A percentile compares a stretch with the other conserved stretches of the same genome.
Evolutionary conservation across 2,113 vertebrate genomes (phyloP).

Genomic region (Scytalopus superciliaris): DNA sequence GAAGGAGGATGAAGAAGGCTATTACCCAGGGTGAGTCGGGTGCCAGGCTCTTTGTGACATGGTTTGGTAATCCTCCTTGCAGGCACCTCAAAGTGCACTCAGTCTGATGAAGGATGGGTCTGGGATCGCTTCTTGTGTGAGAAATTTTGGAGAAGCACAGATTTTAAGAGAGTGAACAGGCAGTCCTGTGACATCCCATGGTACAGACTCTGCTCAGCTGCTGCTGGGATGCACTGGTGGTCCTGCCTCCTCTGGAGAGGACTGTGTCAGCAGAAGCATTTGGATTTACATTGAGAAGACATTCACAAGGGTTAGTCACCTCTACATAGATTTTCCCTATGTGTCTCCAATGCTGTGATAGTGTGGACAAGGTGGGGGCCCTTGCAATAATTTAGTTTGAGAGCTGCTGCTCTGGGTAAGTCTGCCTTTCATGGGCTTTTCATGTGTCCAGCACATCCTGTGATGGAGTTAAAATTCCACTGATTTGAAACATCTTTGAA

Average conservation of each 20-base stretch:
- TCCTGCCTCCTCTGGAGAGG: not conserved
- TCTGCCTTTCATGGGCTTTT: not conserved
- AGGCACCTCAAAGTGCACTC: rapidly evolving
- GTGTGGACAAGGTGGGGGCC: not conserved
- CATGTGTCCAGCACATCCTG: not conserved
- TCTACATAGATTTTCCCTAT: not conserved
- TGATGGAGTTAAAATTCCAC: not conserved
- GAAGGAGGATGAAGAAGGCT: not conserved
- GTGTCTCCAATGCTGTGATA: not conserved
- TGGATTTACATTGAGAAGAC: not conserved
- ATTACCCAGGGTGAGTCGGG: rapidly evolving
- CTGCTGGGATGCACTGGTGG: not conserved
- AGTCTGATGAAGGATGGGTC: not conserved
- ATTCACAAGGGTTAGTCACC: not conserved
- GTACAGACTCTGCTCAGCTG: not conserved
- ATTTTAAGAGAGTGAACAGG: not conserved
- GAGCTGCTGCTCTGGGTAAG: not conserved
- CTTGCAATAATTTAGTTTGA: not conserved
- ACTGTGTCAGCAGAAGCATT: not conserved
- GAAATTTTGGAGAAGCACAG: not conserved
- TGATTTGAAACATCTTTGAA: not conserved
- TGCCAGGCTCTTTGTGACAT: not conserved
- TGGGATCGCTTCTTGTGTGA: not conserved
- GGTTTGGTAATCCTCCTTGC: not conserved
- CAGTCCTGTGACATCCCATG: not conserved